phyloP scores from a whole-genome alignment of 2,888 invertebrate genomes.

The Pollenia amentaria region DNA sequence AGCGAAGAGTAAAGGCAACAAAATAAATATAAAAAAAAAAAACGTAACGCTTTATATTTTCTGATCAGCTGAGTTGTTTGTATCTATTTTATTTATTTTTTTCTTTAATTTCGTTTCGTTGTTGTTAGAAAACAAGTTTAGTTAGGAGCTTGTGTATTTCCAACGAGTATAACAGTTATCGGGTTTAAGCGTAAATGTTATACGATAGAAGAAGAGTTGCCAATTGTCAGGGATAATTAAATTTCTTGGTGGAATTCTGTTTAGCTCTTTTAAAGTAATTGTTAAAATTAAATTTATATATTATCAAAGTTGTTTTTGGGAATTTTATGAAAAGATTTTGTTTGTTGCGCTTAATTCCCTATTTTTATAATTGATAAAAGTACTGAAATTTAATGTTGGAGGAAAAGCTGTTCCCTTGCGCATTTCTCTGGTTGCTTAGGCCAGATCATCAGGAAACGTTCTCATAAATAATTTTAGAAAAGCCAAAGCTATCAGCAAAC shows the following conservation, averaged over 20 bases:
- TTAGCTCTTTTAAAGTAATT: background rate
- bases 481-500: too few species aligned
- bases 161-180: slow-evolving; percentile 63
- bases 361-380: too few species aligned
- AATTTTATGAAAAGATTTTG: too few species aligned
- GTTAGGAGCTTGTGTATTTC: slow-evolving; percentile 34
- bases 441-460: too few species aligned
- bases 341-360: too few species aligned
- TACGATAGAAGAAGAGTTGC: slow-evolving; percentile 54
- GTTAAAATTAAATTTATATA: too few species aligned
- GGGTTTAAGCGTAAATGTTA: slow-evolving; percentile 49
- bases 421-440: too few species aligned
- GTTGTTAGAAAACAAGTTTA: slow-evolving; percentile 72
- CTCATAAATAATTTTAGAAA: too few species aligned
- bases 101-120: slow-evolving; percentile 46
- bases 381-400: too few species aligned
- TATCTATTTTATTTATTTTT: slow-evolving; percentile 43
- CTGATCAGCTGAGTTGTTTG: slow-evolving; percentile 69
- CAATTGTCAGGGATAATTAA: background rate
- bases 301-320: too few species aligned
- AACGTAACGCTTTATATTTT: slow-evolving; percentile 41
- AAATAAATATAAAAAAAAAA: background rate
- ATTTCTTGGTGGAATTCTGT: background rate
- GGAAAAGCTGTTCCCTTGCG: too few species aligned
- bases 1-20: slow-evolving; percentile 6